phyloP scores from a whole-genome alignment of 2,888 invertebrate genomes.

The Drosophila tanythrix region DNA sequence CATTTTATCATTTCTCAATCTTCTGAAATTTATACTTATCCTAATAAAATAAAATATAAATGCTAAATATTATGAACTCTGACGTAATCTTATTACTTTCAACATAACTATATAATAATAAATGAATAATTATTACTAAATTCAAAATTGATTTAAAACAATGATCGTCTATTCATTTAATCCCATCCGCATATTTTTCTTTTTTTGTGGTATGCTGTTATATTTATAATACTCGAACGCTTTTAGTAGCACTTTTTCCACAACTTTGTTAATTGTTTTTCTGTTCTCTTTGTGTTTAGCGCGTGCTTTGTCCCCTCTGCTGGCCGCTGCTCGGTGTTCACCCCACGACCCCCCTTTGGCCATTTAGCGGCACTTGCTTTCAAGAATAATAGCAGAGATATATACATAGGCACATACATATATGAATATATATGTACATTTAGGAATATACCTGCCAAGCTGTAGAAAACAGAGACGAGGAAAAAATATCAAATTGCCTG shows the following conservation, averaged over 20 bases:
- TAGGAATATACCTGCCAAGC: constrained; percentile 14
- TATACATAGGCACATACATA: constrained; percentile 11
- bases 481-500: constrained; percentile 43
- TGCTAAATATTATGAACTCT: background rate
- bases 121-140: background rate
- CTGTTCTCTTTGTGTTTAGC: constrained; percentile 57
- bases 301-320: constrained; percentile 51
- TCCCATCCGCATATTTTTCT: constrained; percentile 2
- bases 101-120: background rate
- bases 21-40: background rate
- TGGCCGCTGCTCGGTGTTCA: constrained; percentile 30
- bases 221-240: constrained; percentile 35
- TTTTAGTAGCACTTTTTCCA: constrained; percentile 38
- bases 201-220: constrained; percentile 1
- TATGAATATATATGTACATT: constrained; percentile 19
- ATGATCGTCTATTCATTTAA: background rate
- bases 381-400: constrained; percentile 34
- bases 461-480: constrained; percentile 6
- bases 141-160: background rate
- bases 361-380: constrained; percentile 78
- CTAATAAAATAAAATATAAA: background rate
- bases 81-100: background rate
- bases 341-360: constrained; percentile 51
- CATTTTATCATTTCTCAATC: background rate
- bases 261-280: constrained; percentile 51